Conservation (phyloP, 2,888 invertebrate genomes). For the Tinea pellionella region DNA sequence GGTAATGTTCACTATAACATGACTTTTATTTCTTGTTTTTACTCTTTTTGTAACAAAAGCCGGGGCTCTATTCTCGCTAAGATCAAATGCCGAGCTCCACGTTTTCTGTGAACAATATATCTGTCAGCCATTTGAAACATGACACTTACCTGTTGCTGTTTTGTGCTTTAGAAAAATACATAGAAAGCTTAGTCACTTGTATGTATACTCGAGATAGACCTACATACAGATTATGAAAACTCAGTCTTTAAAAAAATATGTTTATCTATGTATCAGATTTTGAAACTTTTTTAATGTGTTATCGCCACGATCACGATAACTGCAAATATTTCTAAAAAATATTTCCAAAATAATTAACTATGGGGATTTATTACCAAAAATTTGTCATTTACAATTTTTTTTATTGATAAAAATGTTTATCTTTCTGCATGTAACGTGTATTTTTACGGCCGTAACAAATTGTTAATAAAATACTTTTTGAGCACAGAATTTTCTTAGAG, state of each 20-base stretch:
- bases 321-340: too few species aligned
- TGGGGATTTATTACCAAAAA: too few species aligned
- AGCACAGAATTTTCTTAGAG: background rate
- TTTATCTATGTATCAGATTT: too few species aligned
- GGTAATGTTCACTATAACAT: background rate
- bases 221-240: too few species aligned
- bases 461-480: background rate
- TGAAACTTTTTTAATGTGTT: too few species aligned
- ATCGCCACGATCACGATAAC: too few species aligned
- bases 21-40: background rate
- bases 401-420: too few species aligned
- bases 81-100: constrained; percentile 2
- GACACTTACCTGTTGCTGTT: constrained; percentile 7
- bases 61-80: background rate
- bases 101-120: constrained; percentile 1
- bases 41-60: constrained; percentile 2
- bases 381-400: too few species aligned
- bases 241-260: too few species aligned
- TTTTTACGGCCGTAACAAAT: background rate
- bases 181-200: too few species aligned
- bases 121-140: constrained; percentile 6
- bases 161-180: background rate
- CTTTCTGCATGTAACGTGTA: background rate
- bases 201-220: too few species aligned
- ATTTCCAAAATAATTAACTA: too few species aligned